Conservation (phyloP, 2,797 vertebrate genomes). For the Xiphophorus birchmanni region DNA sequence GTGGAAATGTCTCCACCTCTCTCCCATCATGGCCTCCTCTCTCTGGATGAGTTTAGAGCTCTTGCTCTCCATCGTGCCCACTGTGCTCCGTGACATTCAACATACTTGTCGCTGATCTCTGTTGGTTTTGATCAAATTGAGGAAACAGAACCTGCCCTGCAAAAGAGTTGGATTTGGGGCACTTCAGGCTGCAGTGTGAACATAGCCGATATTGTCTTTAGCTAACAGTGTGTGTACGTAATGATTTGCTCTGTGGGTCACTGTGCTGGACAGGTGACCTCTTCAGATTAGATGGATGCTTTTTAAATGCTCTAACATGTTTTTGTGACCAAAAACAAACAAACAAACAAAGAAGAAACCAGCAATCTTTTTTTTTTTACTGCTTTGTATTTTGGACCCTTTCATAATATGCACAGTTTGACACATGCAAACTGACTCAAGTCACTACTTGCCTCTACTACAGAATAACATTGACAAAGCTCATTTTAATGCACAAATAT, state of each 20-base stretch:
- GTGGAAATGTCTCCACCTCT: conserved; percentile 40
- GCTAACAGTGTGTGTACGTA: too few relatives aligned
- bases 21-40: conserved; percentile 40
- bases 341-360: neutral
- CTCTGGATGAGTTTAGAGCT: conserved; percentile 71
- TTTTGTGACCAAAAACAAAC: neutral
- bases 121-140: neutral
- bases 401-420: neutral
- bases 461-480: neutral
- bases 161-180: neutral
- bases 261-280: neutral
- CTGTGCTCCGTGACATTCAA: conserved; percentile 48
- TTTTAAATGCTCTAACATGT: neutral
- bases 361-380: neutral
- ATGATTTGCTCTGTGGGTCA: neutral
- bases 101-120: neutral
- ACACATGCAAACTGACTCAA: neutral
- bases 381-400: neutral
- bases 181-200: too few relatives aligned
- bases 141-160: neutral
- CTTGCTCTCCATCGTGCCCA: conserved; percentile 13
- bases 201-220: too few relatives aligned
- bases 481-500: neutral
- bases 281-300: neutral
- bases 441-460: neutral